Percentiles rank a stretch among this genome's conserved stretches.
These are phyloP conservation scores for Gambusia affinis DNA, from an alignment of 2,113 vertebrate genomes.

Conservation along the genomic window DNA sequence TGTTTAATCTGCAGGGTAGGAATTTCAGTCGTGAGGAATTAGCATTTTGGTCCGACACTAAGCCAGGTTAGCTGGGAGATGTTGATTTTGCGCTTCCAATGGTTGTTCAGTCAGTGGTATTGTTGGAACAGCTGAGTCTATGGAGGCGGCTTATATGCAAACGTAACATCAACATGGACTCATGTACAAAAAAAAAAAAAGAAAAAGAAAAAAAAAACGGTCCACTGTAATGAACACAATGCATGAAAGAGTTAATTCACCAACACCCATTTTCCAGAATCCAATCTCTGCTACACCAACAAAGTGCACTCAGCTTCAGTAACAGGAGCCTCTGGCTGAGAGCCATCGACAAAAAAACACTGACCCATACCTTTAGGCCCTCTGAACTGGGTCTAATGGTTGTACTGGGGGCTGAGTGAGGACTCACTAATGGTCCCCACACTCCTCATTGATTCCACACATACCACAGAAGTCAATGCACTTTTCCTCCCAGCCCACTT, in stretches of 20 bases:
- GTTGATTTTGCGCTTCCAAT: not conserved
- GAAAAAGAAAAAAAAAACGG: not conserved
- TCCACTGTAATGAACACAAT: not conserved
- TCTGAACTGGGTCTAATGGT: slow-evolving; percentile 58
- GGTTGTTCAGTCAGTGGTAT: not conserved
- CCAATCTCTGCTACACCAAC: slow-evolving; percentile 57
- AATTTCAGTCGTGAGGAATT: not conserved
- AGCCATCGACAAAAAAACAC: slow-evolving; percentile 50
- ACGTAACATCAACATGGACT: too few relatives aligned
- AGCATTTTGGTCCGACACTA: not conserved
- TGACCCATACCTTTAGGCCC: slow-evolving; percentile 66
- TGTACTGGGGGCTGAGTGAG: slow-evolving; percentile 41
- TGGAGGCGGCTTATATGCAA: too few relatives aligned
- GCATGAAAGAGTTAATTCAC: not conserved
- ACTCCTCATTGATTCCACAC: slow-evolving; percentile 60
- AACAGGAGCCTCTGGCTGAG: slow-evolving; percentile 45
- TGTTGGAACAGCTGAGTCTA: not conserved
- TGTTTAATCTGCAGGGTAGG: not conserved
- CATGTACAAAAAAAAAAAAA: too few relatives aligned
- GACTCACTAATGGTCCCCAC: slow-evolving; percentile 66
- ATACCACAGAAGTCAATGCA: slow-evolving; percentile 60
- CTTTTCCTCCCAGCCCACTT: slow-evolving; percentile 35
- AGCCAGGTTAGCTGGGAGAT: not conserved
- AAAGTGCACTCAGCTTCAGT: slow-evolving; percentile 48
- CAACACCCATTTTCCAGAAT: slow-evolving; percentile 30